Base-by-base conservation (phyloP, 2,888 invertebrate species). In the Belgica antarctica region DNA sequence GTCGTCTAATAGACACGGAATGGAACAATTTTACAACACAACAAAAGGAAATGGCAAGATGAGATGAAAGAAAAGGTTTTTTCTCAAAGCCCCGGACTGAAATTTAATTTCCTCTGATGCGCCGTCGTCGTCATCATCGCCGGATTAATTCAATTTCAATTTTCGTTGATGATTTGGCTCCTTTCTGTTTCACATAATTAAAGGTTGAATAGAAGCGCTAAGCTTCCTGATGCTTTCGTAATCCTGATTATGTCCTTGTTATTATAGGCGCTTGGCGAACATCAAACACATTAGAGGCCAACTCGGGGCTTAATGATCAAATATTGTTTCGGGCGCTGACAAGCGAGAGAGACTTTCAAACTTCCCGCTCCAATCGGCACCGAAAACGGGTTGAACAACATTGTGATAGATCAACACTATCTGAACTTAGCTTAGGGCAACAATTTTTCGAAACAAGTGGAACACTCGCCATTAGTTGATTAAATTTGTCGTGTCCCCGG, bases 191-290 rank as follows among this genome's bases (percentile, higher is more conserved):
- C 52, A 8, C 52, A 22, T 59, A 59, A 59, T 59, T 59, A 59
- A 25, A 59, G 52, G 52, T 4, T 15, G 27, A 24, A 27, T 19
- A 27, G 10, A 24, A 19, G 15, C 24, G 52, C 52, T 52, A 59
- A 12, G 59, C 59, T 59, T n/a, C n/a, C 25, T 59, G 59, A 59
- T 59, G 22, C 25, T 59, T n/a, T 59, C 5, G 8, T 25, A 27
- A 59, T 59, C 59, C 59, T 25, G 59, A 59, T 59, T 59, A 59
- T 59, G 24, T 59, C 27, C 59, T 59, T 52, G 41, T 41, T 12
- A 41, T 41, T 41, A 41, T 41, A 41, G 41, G 15, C 41, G 41
- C n/a, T n/a, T n/a, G 34, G 12, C 8, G 22, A 19, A 52, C 52
- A 52, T 52, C 52, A 52, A 52, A 52, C 22, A n/a, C 52, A 8